Base-by-base conservation (phyloP, 2,888 invertebrate genomes). In the Temnothorax rugatulus region DNA sequence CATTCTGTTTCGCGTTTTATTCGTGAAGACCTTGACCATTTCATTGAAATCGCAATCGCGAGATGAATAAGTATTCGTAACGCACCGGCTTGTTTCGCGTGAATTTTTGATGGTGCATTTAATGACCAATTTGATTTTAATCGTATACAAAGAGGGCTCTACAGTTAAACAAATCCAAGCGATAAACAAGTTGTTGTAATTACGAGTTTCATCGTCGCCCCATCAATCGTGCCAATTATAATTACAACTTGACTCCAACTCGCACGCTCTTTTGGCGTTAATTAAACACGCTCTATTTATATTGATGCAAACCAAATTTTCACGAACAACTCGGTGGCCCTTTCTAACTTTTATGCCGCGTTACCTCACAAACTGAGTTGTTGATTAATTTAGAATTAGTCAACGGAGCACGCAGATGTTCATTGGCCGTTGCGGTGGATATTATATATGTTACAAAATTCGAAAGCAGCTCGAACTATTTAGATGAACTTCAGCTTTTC, bases 301-400 rank as follows among this genome's bases (percentile, higher is more conserved):
- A 71, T 79, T 75, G 63, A 63, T 57, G 75, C 41, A 54, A 75
- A 73, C 75, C 52, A 18, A 69, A 47, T 54, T 64, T 75, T 82
- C 52, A 18, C 29, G 25, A 44, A 29, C 38, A 38, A 71, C 47
- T 61, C 71, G 13, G 13, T 18, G 18, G 18, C 47, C 47, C 13
- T 71, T 81, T 38, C 47, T 34, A 82, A 68, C 50, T 63, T 77
- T 61, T 21, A 50, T 63, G 41, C 68, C 15, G 18, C 85, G 79
- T 84, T 79, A 76, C 47, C 79, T 69, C 41, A 41, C 29, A 74
- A 76, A 54, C 34, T 38, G 54, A 69, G 64, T 85, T 76, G 29
- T 29, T 64, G 79, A 87, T 85, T 85, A 86, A 68, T 76, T 54
- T 25, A n/a, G 29, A 59, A 87, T 85, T 84, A 83, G 47, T 68